Base-by-base conservation (phyloP, 1,140 invertebrate species). In the Cydia strobilella region DNA sequence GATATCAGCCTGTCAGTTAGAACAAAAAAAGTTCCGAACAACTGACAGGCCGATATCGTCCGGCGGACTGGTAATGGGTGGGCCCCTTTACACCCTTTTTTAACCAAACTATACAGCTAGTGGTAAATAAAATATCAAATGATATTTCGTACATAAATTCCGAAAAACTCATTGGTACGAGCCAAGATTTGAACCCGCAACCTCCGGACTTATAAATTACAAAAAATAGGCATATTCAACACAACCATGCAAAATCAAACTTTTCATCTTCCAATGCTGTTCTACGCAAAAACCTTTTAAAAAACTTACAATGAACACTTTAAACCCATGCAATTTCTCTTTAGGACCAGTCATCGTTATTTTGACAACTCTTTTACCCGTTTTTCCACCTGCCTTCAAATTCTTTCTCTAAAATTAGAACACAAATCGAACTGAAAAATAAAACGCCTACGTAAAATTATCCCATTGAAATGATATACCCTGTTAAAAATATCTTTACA, bases 361-460 rank as follows among this genome's bases (percentile, higher is more conserved):
- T 69, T 69, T 69, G 65, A 69, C 31, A 69, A 69, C 65, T 39
- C 31, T 69, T 69, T 69, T 69, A 69, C 65, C 65, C 15, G 15
- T 69, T 9, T 39, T 69, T 39, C 5, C 31, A 69, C 7, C 65
- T 18, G 65, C 65, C n/a, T 69, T 69, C 65, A 39, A 3, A 69
- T 69, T 66, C 27, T n/a, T 23, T 69, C 65, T 69, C 65, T 69
- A 69, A 69, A 69, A 69, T 69, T n/a, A 69, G 18, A 69, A 69
- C 31, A 31, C 27, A 69, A 69, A 69, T 18, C 65, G 65, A 69
- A 69, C 65, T 69, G 65, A 69, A 69, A 66, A 69, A 69, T 39
- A 69, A 69, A 69, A n/a, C 13, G 65, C 27, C 31, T 18, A 69
- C 42, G 18, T 69, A 69, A 69, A 63, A 39, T 35, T 10, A 69